Base-by-base conservation (phyloP, 2,888 invertebrate genomes). In the Pogonocherus hispidulus region DNA sequence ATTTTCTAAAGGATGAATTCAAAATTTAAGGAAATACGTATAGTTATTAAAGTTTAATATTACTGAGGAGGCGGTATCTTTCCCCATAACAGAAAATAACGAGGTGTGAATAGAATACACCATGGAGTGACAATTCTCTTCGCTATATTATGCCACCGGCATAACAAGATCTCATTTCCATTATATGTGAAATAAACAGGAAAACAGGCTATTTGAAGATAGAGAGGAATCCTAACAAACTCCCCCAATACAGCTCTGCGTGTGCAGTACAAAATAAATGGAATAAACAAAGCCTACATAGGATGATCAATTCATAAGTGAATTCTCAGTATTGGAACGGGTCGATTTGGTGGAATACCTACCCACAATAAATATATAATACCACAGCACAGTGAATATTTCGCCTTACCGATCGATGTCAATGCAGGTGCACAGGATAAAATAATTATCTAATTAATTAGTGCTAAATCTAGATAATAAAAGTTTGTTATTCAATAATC, bases 261-360 rank as follows among this genome's bases (percentile, higher is more conserved):
- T 8, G 41, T 41, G n/a, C n/a, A 41, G 41, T 57, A 6, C n/a
- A 23, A 46, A 57, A 57, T 44, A 44, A 57, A 57, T 57, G 57
- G 27, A 44, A 55, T 55, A 41, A 54, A 55, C 41, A 55, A 41
- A 57, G 44, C 57, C 57, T 55, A 20, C 20, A 41, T 41, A 22
- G 22, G 19, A 55, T 37, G 41, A 41, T 52, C 52, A 52, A 52
- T 52, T 32, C 52, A 52, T 52, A 32, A 32, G 52, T 18, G 52
- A 52, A 52, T 52, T 52, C 18, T 52, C 18, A 52, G 52, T 52
- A 3, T 52, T 9, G 32, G 16, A 14, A 27, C 52, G 16, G 52
- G 52, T 52, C 52, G 52, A 52, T 32, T 32, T 22, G 52, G 16
- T 52, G 32, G 32, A 11, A 32, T 18, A 52, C 27, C 27, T 32